Conservation (phyloP, 2,797 vertebrate genomes). For the Prionace glauca region DNA sequence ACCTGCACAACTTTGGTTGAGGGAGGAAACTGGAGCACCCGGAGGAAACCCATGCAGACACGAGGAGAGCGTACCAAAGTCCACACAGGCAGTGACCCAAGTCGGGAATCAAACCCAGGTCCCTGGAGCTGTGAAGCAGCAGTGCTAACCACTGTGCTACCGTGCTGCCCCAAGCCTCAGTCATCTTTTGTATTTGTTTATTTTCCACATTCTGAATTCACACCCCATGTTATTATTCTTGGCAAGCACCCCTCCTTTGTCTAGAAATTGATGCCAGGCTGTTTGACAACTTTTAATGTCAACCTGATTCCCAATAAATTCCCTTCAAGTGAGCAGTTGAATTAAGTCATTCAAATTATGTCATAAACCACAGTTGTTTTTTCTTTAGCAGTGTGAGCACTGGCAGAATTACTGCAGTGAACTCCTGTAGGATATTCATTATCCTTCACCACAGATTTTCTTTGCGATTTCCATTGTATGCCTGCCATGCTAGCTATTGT, state of each 20-base stretch:
- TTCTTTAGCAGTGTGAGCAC: background rate
- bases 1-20: too few relatives aligned
- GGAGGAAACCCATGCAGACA: too few relatives aligned
- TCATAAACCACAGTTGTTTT: background rate
- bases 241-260: background rate
- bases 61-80: too few relatives aligned
- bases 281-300: background rate
- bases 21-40: too few relatives aligned
- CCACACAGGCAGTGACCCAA: too few relatives aligned
- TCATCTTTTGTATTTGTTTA: background rate
- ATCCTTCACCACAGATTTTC: background rate
- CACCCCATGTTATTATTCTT: background rate
- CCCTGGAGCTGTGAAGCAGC: too few relatives aligned
- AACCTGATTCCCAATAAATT: background rate
- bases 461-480: background rate
- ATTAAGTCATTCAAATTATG: background rate
- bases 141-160: too few relatives aligned
- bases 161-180: background rate
- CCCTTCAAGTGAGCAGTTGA: background rate
- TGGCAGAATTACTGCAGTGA: background rate
- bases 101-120: too few relatives aligned
- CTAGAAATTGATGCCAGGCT: background rate
- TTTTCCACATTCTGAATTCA: constrained; percentile 25
- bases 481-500: background rate
- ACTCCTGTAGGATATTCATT: background rate